Base-by-base conservation (phyloP, 2,888 invertebrate genomes). In the Euzophera pinguis region DNA sequence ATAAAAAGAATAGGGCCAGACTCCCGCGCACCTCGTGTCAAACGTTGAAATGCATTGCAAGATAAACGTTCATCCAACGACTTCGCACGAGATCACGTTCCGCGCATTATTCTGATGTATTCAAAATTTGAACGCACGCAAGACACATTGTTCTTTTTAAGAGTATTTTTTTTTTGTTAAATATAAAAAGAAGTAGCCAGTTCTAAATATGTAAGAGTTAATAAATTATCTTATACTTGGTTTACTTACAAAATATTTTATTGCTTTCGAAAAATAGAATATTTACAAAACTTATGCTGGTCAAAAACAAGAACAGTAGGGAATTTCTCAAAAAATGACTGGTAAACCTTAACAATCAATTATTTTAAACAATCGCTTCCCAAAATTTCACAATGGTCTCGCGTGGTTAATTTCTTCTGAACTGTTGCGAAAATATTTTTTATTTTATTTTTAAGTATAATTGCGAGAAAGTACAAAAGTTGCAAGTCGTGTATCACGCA, bases 81-180 rank as follows among this genome's bases (percentile, higher is more conserved):
- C 71, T 73, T 69, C 64, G 66, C 69, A 59, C 69, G 71, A 73
- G 72, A 82, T 87, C 88, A 89, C 88, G 88, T 87, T 83, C 80
- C 73, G 63, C 69, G 68, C 82, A 81, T 87, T 85, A 84, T 80
- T 82, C 78, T 84, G 84, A 86, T 76, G 73, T 73, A 81, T 81
- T 76, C 73, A 72, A 73, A 71, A 69, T 74, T 70, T 64, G 71
- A 75, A 74, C 69, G 63, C 65, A 66, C 58, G 64, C 57, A 63
- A 6, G 65, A 59, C 63, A 62, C 70, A 67, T 71, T 69, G 60
- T 69, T 63, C 62, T 63, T 65, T 70, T 61, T 63, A 58, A 8
- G 13, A 10, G n/a, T n/a, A n/a, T n/a, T n/a, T 13, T 10, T 14
- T 6, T 17, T 9, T 39, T 39, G 54, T 57, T 47, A 49, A 54